phyloP scores from a whole-genome alignment of 2,888 invertebrate species.

The Hydrotaea diabolus region DNA sequence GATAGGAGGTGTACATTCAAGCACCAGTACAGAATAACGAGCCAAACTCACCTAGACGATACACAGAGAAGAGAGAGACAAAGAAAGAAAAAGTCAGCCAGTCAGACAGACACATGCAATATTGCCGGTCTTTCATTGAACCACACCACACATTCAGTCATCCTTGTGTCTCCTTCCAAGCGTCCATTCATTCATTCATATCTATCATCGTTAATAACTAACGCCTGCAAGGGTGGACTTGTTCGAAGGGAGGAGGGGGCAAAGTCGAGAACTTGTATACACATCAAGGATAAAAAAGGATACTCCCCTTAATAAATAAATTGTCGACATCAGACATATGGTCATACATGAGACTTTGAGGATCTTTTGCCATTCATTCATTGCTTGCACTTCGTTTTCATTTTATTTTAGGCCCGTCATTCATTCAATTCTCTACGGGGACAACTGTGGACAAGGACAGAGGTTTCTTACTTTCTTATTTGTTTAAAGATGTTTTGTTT shows the following conservation, averaged over 20 bases:
- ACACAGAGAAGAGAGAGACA: background rate
- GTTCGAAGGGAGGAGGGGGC: too few species aligned
- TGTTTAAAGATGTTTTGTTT: background rate
- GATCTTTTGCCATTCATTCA: background rate
- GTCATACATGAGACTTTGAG: slow-evolving; percentile 2
- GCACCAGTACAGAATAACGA: too few species aligned
- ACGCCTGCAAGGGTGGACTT: background rate
- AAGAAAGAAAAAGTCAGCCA: background rate
- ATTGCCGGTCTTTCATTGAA: background rate
- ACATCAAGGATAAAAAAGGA: slow-evolving; percentile 17
- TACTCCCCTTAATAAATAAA: slow-evolving; percentile 28
- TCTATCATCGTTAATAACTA: slow-evolving; percentile 30
- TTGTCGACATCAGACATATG: slow-evolving; percentile 8
- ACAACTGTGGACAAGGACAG: background rate
- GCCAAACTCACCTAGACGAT: background rate
- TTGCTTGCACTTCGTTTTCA: background rate
- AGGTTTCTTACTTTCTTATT: background rate
- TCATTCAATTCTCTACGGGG: background rate
- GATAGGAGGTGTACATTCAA: background rate
- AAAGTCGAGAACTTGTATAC: background rate
- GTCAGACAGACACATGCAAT: background rate
- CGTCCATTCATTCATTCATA: background rate
- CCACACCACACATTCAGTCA: background rate
- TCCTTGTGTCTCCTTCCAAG: background rate
- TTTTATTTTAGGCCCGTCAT: background rate